phyloP scores from a whole-genome alignment of 2,888 invertebrate species.

The Lutraria lutraria region DNA sequence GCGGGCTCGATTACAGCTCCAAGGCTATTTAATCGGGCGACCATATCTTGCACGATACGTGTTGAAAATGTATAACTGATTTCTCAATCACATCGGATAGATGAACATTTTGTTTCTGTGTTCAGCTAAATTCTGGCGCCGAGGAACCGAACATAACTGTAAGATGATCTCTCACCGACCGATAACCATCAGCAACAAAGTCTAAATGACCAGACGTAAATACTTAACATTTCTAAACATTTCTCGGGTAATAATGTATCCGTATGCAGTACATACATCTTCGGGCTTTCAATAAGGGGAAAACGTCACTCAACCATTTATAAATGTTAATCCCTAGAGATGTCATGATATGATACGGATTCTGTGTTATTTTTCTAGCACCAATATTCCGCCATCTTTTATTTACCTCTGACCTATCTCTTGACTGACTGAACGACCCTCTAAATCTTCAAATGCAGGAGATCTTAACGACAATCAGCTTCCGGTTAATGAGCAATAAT shows the following conservation, averaged over 20 bases:
- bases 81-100: background rate
- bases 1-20: too few relatives aligned
- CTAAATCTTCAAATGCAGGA: background rate
- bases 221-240: background rate
- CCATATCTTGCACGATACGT: background rate
- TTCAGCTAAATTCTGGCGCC: background rate
- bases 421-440: background rate
- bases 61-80: background rate
- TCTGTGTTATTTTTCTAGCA: background rate
- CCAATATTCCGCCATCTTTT: background rate
- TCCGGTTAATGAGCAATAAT: background rate
- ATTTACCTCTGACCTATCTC: background rate
- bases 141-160: background rate
- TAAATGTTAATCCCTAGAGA: background rate
- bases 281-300: background rate
- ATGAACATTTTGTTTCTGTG: background rate
- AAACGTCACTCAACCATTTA: conserved; percentile 1
- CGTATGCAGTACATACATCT: background rate
- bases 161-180: background rate
- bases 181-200: background rate
- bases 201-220: conserved; percentile 11
- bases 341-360: background rate
- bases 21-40: too few relatives aligned
- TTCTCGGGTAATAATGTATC: background rate
- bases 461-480: background rate